Evolutionary conservation across 2,113 vertebrate species (phyloP).

Genomic region (Trinectes maculatus): DNA sequence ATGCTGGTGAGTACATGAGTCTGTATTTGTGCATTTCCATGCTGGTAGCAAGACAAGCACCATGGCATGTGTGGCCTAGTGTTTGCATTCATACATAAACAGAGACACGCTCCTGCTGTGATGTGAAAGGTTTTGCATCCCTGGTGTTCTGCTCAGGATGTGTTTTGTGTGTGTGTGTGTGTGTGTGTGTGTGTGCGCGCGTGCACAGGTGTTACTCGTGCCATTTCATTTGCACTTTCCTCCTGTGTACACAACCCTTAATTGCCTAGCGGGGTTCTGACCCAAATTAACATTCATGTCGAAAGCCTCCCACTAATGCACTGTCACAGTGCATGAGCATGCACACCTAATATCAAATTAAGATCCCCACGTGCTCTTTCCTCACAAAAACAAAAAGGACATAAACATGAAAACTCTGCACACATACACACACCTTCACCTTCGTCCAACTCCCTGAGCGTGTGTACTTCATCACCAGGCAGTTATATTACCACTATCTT

Average conservation of each 20-base stretch:
- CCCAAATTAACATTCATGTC: conserved; percentile 61
- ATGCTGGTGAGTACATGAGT: conserved; percentile 24
- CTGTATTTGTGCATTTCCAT: conserved; percentile 33
- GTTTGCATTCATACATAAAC: conserved; percentile 54
- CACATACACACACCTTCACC: conserved; percentile 18
- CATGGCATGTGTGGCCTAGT: conserved; percentile 23
- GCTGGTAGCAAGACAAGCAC: conserved; percentile 11
- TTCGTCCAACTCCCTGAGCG: conserved; percentile 14
- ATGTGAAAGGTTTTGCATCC: conserved; percentile 55
- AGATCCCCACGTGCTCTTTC: not conserved
- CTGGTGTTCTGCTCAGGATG: conserved; percentile 37
- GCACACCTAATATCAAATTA: conserved; percentile 16
- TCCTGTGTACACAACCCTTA: conserved; percentile 44
- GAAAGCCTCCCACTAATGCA: conserved; percentile 45
- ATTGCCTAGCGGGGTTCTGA: conserved; percentile 48
- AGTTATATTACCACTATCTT: conserved; percentile 5
- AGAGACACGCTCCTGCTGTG: conserved; percentile 45
- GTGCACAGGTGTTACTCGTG: conserved; percentile 1
- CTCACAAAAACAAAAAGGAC: conserved; percentile 13
- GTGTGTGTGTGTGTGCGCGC: conserved; percentile 17
- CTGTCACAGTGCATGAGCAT: conserved; percentile 21
- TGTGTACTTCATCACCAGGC: conserved; percentile 45
- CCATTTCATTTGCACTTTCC: conserved; percentile 26
- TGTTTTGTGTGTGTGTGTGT: not conserved
- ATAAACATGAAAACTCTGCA: conserved; percentile 7